Base-by-base conservation (phyloP, 2,113 vertebrate species). In the Periophthalmus modestus region DNA sequence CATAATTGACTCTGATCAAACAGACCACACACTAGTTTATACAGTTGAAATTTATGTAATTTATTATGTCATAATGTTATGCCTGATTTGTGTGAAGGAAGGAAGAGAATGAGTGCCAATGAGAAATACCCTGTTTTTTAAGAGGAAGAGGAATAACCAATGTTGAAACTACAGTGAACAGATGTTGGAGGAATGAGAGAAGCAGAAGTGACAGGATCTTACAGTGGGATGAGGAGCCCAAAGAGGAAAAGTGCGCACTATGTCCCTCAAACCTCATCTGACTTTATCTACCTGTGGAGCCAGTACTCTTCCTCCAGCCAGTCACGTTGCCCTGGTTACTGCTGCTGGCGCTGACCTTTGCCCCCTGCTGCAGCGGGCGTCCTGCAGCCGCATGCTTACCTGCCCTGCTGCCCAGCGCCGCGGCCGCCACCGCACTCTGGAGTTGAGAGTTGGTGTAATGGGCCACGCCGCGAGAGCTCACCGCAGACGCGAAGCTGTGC, bases 271-370 rank as follows among this genome's bases (percentile, higher is more conserved):
- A 77, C 10, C 54, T 66, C 6, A 2, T 68, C 55, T 75, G 57
- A 14, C 1, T n/a, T 71, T 69, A 86, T 89, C 74, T 94, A 98
- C 97, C 97, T 96, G 97, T 72, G 48, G 86, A 93, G 71, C 94
- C 91, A 73, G 93, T 12, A 47, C 84, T 93, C 87, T 98, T 99
- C 94, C 96, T 98, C 97, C 97, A 99, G 92, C 89, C 92, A 89
- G 92, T 68, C 89, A 93, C n/a, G 76, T 85, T 89, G 72, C 91
- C 82, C 69, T 92, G 87, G 89, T 93, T 95, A 90, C 93, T 85
- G 91, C 80, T 75, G 91, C 94, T 43, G 73, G 92, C 75, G 66
- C 90, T 93, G 92, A 94, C 88, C 82, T 96, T 94, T 82, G 91
- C 84, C 80, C 94, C 84, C 10, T 92, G 91, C 73, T 90, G 91